Evolutionary conservation across 2,888 invertebrate genomes (phyloP).

Genomic region (Itoplectis maculator): DNA sequence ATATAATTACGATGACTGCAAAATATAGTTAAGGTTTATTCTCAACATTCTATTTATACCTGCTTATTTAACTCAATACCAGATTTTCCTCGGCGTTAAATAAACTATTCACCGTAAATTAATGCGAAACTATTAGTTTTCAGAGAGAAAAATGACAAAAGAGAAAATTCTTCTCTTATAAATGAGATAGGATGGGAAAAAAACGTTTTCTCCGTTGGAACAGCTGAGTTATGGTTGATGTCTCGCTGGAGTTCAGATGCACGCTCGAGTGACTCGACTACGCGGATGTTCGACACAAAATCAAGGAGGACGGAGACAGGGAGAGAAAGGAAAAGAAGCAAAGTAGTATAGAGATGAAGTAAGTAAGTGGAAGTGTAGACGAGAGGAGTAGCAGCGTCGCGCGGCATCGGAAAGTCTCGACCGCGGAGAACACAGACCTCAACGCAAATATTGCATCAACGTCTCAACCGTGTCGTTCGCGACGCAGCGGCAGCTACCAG

Average conservation of each 20-base stretch:
- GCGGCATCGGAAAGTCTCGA: constrained; percentile 51
- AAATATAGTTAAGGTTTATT: too few species aligned
- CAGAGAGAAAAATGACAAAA: background rate
- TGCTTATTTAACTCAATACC: too few species aligned
- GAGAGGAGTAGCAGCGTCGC: constrained; percentile 13
- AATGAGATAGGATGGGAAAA: background rate
- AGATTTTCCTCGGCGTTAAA: too few species aligned
- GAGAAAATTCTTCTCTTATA: background rate
- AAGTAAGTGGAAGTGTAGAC: constrained; percentile 12
- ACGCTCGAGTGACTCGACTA: constrained; percentile 30
- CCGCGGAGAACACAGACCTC: constrained; percentile 39
- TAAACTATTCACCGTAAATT: too few species aligned
- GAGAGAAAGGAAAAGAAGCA: constrained; percentile 4
- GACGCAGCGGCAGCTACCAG: constrained; percentile 31
- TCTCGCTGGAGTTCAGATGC: background rate
- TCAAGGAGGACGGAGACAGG: constrained; percentile 4
- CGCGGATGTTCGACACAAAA: constrained; percentile 22
- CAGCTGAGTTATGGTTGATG: background rate
- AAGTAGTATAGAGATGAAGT: constrained; percentile 2
- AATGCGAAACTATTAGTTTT: background rate
- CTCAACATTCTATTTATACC: too few species aligned
- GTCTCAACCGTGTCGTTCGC: constrained; percentile 41
- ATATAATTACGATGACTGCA: too few species aligned
- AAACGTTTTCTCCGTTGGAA: constrained; percentile 12
- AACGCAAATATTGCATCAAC: constrained; percentile 60